Evolutionary conservation across 2,797 vertebrate species (phyloP).

Genomic region (Hoplostethus atlanticus): DNA sequence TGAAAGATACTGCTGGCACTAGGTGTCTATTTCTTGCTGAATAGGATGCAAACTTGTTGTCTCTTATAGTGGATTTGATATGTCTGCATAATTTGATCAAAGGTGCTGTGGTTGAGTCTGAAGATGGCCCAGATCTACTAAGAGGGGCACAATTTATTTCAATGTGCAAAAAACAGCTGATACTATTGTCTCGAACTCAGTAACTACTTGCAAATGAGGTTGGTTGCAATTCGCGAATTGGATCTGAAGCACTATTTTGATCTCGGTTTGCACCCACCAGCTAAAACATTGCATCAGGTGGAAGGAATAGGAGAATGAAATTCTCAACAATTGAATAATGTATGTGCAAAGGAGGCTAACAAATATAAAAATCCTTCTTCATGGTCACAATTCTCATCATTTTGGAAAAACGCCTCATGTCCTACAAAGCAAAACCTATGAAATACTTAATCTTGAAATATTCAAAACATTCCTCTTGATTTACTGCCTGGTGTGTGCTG

Average conservation of each 20-base stretch:
- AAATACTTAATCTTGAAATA: conserved; percentile 59
- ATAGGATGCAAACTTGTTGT: not conserved
- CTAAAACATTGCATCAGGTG: conserved; percentile 69
- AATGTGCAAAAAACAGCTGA: not conserved
- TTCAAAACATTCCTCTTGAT: conserved; percentile 58
- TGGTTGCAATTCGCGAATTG: not conserved
- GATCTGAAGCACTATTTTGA: not conserved
- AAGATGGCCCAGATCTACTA: not conserved
- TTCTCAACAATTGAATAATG: conserved; percentile 33
- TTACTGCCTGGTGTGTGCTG: conserved; percentile 40
- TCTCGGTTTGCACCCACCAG: conserved; percentile 57
- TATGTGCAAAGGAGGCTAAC: conserved; percentile 31
- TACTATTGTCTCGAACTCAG: not conserved
- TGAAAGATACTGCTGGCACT: too few species aligned
- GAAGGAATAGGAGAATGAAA: conserved; percentile 36
- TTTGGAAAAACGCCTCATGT: conserved; percentile 17
- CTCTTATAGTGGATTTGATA: not conserved
- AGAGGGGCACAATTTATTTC: not conserved
- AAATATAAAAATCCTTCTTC: conserved; percentile 47
- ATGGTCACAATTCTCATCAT: conserved; percentile 26
- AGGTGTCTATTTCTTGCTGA: too few species aligned
- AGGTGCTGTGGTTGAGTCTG: not conserved
- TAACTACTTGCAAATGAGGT: not conserved
- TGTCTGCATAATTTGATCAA: not conserved
- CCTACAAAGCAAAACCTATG: conserved; percentile 49